Base-by-base conservation (phyloP, 2,113 vertebrate species). In the Mellivora capensis region DNA sequence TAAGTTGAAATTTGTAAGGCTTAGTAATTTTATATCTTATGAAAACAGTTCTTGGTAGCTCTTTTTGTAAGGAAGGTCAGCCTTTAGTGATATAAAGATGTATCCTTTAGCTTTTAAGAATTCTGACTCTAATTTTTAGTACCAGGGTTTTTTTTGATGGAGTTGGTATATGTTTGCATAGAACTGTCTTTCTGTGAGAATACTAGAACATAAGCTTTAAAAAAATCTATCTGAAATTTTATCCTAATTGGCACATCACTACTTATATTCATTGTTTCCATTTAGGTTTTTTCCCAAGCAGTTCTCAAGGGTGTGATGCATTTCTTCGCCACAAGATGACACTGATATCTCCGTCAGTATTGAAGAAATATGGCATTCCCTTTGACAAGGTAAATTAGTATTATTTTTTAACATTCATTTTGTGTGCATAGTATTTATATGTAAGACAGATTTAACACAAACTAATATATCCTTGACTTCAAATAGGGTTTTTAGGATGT, bases 261-360 rank as follows among this genome's bases (percentile, higher is more conserved):
- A 4, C 0, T 93, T 98, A 42, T 97, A 15, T 87, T 97, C 98
- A 39, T 97, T 93, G 85, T 98, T 79, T 86, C 14, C 96, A 88
- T 64, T 69, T 98, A 99, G 99, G 99, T 64, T 99, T 99, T 98
- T 99, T 99, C 95, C 99, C 99, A 11, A 99, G 99, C 98, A 99
- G 99, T 96, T 99, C 99, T 95, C 99, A 99, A 98, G 99, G 99
- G 6, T 99, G 99, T 97, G 99, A 99, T 98, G 99, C 99, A 91
- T 99, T 99, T 98, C 99, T 99, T 95, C 99, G 99, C 96, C 99
- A 99, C 98, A 99, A 99, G 99, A 99, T 99, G 99, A 99, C 99
- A 89, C 98, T 99, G 80, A 99, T 99, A 97, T 99, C 99, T 86
- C 99, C 99, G 2, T 99, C 99, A 67, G 98, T 99, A 97, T 97